Conservation (phyloP, 2,797 vertebrate genomes). For the Oreochromis mossambicus region DNA sequence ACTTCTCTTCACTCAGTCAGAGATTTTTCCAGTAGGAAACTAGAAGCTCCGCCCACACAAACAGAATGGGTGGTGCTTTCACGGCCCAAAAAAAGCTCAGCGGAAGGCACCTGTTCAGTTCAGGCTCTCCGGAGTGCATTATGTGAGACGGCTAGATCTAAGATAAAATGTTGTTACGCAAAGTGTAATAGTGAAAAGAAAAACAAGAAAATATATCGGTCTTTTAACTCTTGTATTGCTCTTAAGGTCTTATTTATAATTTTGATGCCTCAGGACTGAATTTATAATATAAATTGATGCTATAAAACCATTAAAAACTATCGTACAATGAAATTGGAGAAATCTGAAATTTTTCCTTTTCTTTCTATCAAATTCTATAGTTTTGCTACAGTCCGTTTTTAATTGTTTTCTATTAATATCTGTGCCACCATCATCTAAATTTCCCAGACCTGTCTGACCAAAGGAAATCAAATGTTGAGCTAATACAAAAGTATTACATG, state of each 20-base stretch:
- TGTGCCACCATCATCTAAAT: neutral
- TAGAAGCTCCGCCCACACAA: conserved; percentile 33
- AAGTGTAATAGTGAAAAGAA: neutral
- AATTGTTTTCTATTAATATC: neutral
- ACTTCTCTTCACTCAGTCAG: neutral
- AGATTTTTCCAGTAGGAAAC: conserved; percentile 11
- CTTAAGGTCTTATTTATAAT: neutral
- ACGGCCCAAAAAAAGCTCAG: neutral
- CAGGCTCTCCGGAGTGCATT: neutral
- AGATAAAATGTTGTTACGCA: neutral
- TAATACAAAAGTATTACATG: neutral
- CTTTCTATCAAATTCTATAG: neutral
- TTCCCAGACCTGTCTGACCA: neutral
- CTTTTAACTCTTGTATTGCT: neutral
- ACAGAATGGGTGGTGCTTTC: neutral
- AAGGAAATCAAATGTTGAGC: neutral
- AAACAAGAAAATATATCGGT: neutral
- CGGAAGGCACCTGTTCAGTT: conserved; percentile 14
- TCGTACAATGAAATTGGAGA: neutral
- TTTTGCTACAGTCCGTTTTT: neutral
- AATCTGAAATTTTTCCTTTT: neutral
- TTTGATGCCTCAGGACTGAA: neutral
- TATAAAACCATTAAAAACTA: neutral
- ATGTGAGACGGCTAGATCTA: neutral
- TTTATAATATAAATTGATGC: neutral